A percentile compares a stretch with the other conserved stretches of the same genome.
Conservation (phyloP, 2,888 invertebrate species). For the Hypena proboscidalis region DNA sequence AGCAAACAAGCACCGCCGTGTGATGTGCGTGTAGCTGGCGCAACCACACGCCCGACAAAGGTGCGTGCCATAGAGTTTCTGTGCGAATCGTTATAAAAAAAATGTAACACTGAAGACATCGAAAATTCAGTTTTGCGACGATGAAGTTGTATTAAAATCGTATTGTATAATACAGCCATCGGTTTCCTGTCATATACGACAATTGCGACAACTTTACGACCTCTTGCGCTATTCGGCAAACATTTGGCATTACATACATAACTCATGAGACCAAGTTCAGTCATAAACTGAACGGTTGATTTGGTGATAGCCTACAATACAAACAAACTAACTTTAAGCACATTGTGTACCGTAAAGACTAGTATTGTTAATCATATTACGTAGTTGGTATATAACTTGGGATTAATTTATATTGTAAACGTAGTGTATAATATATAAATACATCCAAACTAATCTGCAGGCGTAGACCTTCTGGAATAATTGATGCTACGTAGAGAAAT, state of each 20-base stretch:
- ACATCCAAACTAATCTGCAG: too few species aligned
- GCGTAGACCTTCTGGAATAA: too few species aligned
- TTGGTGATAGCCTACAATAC: conserved; percentile 27
- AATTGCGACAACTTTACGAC: conserved; percentile 12
- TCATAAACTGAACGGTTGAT: conserved; percentile 28
- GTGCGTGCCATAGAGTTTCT: too few species aligned
- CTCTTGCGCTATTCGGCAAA: conserved; percentile 25
- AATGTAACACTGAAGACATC: too few species aligned
- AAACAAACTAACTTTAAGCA: conserved; percentile 13
- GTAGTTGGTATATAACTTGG: background rate
- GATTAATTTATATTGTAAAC: too few species aligned
- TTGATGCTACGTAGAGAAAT: too few species aligned
- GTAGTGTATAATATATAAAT: too few species aligned
- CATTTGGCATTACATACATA: conserved; percentile 22
- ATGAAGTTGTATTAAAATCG: background rate
- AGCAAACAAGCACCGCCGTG: too few species aligned
- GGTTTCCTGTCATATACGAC: background rate
- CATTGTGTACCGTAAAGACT: conserved; percentile 10
- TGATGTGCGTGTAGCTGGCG: too few species aligned
- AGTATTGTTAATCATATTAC: background rate
- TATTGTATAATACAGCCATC: background rate
- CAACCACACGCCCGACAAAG: too few species aligned
- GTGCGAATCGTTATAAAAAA: too few species aligned
- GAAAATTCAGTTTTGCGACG: too few species aligned
- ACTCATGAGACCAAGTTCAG: conserved; percentile 30